Evolutionary conservation across 2,888 invertebrate species (phyloP), one percentile per base, ranked within the genome.

Genomic region (Mongoloraphidia duomilia): DNA sequence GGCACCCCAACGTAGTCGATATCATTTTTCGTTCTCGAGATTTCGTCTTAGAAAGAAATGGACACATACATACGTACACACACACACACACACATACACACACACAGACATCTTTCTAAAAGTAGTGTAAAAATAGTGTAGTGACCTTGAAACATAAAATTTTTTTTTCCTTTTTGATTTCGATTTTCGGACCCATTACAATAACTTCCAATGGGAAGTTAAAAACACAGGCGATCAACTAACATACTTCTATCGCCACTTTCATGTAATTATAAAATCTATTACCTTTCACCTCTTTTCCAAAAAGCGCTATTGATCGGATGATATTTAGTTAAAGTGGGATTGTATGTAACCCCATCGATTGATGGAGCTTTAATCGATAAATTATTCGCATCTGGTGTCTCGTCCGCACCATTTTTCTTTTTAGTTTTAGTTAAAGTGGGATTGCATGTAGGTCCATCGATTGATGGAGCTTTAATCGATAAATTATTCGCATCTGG

Each of bases 221-320:
- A n/a, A n/a, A 4, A 17, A 26, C 26, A 26, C 6, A 26, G 6
- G 26, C 6, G 26, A 26, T 26, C 26, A 35, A 43, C 34, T 36
- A 41, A 47, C 43, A 47, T 13, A 12, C 34, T 46, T n/a, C 39
- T n/a, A 14, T 43, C 26, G 10, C 9, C n/a, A 9, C n/a, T 41
- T 8, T 44, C n/a, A 9, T 48, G 12, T 6, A 34, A 34, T 46
- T 2, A 17, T 3, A 26, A 26, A 26, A 26, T 26, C 6, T 26
- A 6, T 44, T 49, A 83, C 82, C 76, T 79, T 61, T 86, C 79
- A 5, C 76, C 79, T 14, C 69, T 65, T 50, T 76, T 70, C 94
- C 94, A 94, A 59, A 77, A 80, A 0, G 93, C 93, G 68, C 90
- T 79, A 0, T 80, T 68, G 11, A 92, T 74, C 0, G 93, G 92